Conservation (phyloP, 2,888 invertebrate genomes). For the Habrosyne pyritoides region DNA sequence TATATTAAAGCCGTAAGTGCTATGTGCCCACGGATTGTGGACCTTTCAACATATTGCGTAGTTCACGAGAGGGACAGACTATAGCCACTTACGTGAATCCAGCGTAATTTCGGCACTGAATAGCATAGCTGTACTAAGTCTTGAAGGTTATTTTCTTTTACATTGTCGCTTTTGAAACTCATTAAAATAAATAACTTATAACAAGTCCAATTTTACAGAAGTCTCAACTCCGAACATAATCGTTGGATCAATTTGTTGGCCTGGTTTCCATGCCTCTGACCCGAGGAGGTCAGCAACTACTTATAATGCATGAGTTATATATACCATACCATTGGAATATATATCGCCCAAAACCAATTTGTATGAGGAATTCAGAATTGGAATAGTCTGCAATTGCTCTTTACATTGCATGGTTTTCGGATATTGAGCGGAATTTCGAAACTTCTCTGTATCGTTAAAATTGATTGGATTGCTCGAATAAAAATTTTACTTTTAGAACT, state of each 20-base stretch:
- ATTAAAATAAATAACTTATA: neutral
- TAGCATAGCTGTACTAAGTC: too few relatives aligned
- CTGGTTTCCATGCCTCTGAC: slow-evolving; percentile 24
- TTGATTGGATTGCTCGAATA: neutral
- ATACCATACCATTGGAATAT: slow-evolving; percentile 35
- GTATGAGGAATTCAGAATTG: slow-evolving; percentile 31
- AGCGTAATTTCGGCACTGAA: too few relatives aligned
- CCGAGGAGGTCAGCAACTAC: slow-evolving; percentile 42
- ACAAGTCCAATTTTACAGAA: neutral
- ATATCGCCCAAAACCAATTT: slow-evolving; percentile 50
- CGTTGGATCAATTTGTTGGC: slow-evolving; percentile 25
- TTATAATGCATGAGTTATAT: slow-evolving; percentile 55
- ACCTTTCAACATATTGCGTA: too few relatives aligned
- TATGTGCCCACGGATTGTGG: too few relatives aligned
- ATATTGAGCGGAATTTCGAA: neutral
- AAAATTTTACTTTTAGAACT: neutral
- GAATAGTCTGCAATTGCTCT: slow-evolving; percentile 13
- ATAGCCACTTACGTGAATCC: too few relatives aligned
- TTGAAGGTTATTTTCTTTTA: too few relatives aligned
- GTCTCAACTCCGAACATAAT: slow-evolving; percentile 15
- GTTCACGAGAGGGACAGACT: too few relatives aligned
- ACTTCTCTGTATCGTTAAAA: neutral
- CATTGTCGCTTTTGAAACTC: too few relatives aligned
- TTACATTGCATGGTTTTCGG: neutral
- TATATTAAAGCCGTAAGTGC: too few relatives aligned